phyloP scores from a whole-genome alignment of 2,797 vertebrate species.

The Phrynocephalus vlangalii region DNA sequence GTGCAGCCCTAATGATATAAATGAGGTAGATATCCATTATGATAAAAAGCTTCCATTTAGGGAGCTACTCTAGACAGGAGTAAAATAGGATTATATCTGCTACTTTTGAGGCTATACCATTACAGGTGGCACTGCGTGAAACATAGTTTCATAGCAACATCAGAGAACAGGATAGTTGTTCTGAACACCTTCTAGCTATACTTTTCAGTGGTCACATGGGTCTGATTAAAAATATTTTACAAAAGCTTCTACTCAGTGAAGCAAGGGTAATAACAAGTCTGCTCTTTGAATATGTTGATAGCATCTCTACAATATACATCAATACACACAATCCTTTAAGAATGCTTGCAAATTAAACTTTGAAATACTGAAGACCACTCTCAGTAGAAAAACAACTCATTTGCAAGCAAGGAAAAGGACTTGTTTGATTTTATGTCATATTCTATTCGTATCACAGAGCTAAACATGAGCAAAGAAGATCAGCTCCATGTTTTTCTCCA shows the following conservation, averaged over 20 bases:
- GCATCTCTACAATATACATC: slow-evolving; percentile 39
- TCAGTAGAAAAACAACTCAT: slow-evolving; percentile 42
- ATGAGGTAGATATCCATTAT: too few relatives aligned
- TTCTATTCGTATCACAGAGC: slow-evolving; percentile 46
- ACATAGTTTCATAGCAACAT: neutral
- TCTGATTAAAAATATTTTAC: slow-evolving; percentile 18
- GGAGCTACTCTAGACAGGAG: too few relatives aligned
- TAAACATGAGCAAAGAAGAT: slow-evolving; percentile 50
- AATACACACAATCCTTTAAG: slow-evolving; percentile 38
- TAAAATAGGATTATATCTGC: too few relatives aligned
- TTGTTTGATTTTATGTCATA: slow-evolving; percentile 67
- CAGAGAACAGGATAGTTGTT: neutral
- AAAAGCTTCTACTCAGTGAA: neutral
- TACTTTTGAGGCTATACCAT: neutral
- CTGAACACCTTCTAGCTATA: neutral
- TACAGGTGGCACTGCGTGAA: neutral
- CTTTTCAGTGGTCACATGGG: neutral
- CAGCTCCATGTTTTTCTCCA: neutral
- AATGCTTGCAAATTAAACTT: slow-evolving; percentile 61
- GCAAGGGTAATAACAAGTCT: slow-evolving; percentile 29
- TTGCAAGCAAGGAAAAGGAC: slow-evolving; percentile 56
- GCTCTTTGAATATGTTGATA: slow-evolving; percentile 29
- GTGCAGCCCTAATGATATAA: too few relatives aligned
- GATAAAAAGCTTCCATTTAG: too few relatives aligned
- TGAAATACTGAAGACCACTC: slow-evolving; percentile 36